phyloP scores from a whole-genome alignment of 2,888 invertebrate species.

The Trichopria drosophilae region DNA sequence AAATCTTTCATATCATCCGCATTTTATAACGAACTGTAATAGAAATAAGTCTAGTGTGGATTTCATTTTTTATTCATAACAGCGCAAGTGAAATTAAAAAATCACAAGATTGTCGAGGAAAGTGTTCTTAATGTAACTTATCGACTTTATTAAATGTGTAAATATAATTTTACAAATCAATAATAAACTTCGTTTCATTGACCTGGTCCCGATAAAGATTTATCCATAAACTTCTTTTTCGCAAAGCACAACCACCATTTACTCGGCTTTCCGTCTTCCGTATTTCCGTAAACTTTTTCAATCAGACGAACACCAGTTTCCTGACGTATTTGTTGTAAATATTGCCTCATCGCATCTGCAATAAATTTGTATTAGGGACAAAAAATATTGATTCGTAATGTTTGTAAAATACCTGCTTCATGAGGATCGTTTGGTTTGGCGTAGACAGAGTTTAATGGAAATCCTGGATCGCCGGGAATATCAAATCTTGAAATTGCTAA shows the following conservation, averaged over 20 bases:
- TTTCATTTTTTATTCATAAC: too few species aligned
- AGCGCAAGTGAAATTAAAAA: too few species aligned
- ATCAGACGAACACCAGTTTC: conserved; percentile 90
- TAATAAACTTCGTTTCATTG: conserved; percentile 60
- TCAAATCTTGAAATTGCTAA: conserved; percentile 93
- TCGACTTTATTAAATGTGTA: conserved; percentile 17
- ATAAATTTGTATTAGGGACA: conserved; percentile 6
- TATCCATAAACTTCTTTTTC: conserved; percentile 99
- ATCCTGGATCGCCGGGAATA: conserved; percentile 93
- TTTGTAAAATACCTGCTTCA: conserved; percentile 86
- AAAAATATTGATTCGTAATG: conserved; percentile 3
- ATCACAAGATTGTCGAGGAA: too few species aligned
- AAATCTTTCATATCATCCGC: too few species aligned
- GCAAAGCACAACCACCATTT: conserved; percentile 99
- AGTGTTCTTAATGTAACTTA: too few species aligned
- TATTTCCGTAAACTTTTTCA: conserved; percentile 75
- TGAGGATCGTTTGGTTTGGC: conserved; percentile 77
- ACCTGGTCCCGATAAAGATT: conserved; percentile 88
- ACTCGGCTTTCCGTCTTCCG: conserved; percentile 93
- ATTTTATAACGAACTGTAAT: too few species aligned
- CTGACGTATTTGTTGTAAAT: conserved; percentile 91
- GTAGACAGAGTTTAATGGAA: conserved; percentile 94
- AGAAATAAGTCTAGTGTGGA: too few species aligned
- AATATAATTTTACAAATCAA: conserved; percentile 25
- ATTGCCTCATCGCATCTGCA: conserved; percentile 85